Evolutionary conservation across 2,113 vertebrate species (phyloP), one percentile per base, ranked within the genome.

Genomic region (Macquaria australasica): DNA sequence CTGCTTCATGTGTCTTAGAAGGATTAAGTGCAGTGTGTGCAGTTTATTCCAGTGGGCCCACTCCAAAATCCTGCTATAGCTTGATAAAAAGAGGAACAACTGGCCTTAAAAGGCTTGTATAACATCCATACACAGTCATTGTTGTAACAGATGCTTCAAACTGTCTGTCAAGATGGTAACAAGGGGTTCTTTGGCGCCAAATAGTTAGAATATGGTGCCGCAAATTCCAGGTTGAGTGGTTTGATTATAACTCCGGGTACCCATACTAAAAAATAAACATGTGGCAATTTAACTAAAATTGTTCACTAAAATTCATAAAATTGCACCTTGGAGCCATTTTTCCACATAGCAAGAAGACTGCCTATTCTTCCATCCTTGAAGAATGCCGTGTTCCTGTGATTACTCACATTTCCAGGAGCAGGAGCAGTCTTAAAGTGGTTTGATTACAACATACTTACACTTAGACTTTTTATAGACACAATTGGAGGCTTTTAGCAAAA

Each of bases 401-500:
- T 88, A 71, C 78, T 71, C 25, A 8, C 43, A 63, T 73, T 87
- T 83, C 45, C 34, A 75, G 63, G 28, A 63, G 23, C 45, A 15
- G 34, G 55, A 43, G 62, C 21, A 4, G 18, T 73, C 82, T 58
- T 31, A 6, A 10, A 87, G 87, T 83, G 72, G 71, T 74, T 84
- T 86, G 28, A 89, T 85, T 43, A 76, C 21, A 72, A 84, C 45
- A 56, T 67, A 67, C 51, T 59, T 55, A 67, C 31, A 34, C 18
- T 1, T 31, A 31, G 11, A 68, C 23, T 56, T 81, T 58, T 73
- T 73, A 50, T 64, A 16, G 60, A 68, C 28, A 73, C 37, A 82
- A 82, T 56, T 68, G n/a, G 37, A 84, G 12, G 85, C 79, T 82
- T 91, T 92, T 84, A 84, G 23, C 21, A 69, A 90, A 92, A 92